These are phyloP conservation scores for Aramus guarauna DNA, from an alignment of 2,113 vertebrate genomes.

Conservation along the genomic window DNA sequence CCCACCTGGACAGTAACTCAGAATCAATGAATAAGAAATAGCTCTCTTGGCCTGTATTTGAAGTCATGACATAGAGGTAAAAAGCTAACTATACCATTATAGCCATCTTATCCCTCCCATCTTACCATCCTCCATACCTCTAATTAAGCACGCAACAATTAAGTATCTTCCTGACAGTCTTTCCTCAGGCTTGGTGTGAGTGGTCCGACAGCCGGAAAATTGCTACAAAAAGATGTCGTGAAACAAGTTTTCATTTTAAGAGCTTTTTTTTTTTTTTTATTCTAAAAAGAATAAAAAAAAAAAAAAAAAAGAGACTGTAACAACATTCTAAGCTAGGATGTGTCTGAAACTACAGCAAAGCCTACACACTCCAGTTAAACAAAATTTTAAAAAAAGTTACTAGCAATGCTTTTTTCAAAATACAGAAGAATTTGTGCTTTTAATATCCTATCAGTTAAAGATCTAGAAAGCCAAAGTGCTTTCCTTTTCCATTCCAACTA, in stretches of 20 bases:
- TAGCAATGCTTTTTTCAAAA: neutral
- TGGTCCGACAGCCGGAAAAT: neutral
- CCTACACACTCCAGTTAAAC: neutral
- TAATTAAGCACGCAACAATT: neutral
- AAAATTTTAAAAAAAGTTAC: neutral
- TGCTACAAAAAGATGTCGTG: neutral
- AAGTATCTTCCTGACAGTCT: neutral
- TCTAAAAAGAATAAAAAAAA: no score
- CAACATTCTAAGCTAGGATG: neutral
- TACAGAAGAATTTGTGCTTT: neutral
- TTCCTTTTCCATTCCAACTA: conserved; percentile 11
- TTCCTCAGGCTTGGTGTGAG: neutral
- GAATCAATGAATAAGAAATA: neutral
- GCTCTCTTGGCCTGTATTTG: neutral
- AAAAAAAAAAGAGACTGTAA: no score
- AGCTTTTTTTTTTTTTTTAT: neutral
- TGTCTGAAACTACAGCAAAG: neutral
- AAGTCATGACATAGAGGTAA: neutral
- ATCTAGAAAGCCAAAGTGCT: neutral
- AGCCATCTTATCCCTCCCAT: neutral
- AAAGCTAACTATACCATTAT: neutral
- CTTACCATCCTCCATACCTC: neutral
- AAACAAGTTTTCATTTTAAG: neutral
- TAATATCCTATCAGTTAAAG: neutral
- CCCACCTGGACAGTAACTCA: neutral